These are phyloP conservation scores for Drosophila algonquin DNA, from an alignment of 2,888 invertebrate genomes.

Conservation along the genomic window DNA sequence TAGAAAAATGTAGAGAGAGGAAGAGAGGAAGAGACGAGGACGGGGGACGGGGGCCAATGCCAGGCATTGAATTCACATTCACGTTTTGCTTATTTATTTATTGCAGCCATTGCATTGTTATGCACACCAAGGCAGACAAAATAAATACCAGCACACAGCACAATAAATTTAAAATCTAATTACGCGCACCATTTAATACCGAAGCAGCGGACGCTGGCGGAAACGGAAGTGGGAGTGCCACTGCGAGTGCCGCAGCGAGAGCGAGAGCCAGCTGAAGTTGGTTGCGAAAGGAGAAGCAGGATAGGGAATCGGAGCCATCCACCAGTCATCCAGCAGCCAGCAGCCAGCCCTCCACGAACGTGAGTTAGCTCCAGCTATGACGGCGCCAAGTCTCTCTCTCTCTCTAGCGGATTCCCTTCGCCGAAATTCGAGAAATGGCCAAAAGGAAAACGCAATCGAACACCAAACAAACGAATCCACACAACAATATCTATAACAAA, in stretches of 20 bases:
- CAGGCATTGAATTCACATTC: constrained; percentile 59
- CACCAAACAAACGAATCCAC: constrained; percentile 30
- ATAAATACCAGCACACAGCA: constrained; percentile 55
- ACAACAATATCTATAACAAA: constrained; percentile 34
- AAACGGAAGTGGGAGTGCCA: constrained; percentile 33
- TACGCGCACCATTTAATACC: constrained; percentile 79
- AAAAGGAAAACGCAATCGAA: constrained; percentile 33
- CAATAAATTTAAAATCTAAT: constrained; percentile 79
- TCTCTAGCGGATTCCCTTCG: constrained; percentile 14
- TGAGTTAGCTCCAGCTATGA: constrained; percentile 22
- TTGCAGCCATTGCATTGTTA: constrained; percentile 73
- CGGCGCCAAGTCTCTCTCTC: constrained; percentile 30
- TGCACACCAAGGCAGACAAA: constrained; percentile 65
- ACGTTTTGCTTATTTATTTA: constrained; percentile 74
- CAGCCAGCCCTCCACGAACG: constrained; percentile 6
- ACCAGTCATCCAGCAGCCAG: no score
- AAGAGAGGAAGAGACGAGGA: neutral
- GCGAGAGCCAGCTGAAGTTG: neutral
- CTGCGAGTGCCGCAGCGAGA: no score
- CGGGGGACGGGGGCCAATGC: neutral
- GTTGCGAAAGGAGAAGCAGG: neutral
- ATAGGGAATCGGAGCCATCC: constrained; percentile 9
- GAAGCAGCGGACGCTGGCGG: constrained; percentile 40
- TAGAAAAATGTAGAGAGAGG: neutral
- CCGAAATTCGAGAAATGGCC: constrained; percentile 20